Percentiles rank a stretch among this genome's conserved stretches.
These are phyloP conservation scores for Drosophila teissieri DNA, from an alignment of 1,140 invertebrate genomes.

Conservation along the genomic window DNA sequence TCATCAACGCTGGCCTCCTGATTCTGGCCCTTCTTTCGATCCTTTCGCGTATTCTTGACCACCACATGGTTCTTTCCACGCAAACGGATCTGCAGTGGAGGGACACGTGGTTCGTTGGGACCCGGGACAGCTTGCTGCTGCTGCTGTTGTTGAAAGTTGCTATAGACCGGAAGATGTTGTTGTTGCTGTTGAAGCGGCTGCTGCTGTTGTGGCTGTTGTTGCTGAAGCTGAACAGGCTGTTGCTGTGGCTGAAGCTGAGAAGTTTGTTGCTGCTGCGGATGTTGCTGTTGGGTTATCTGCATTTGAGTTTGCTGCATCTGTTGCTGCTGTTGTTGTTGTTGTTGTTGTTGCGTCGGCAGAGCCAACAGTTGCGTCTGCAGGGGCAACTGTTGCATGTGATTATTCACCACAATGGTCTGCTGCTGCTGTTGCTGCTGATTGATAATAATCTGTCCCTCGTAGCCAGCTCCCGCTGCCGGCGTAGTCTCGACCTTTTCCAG, in stretches of 20 bases:
- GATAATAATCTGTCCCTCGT: constrained; percentile 19
- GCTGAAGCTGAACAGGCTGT: constrained; percentile 20
- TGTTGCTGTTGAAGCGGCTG: constrained; percentile 24
- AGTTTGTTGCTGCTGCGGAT: constrained; percentile 17
- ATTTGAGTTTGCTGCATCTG: constrained; percentile 57
- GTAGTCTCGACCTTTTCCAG: constrained; percentile 92
- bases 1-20: constrained; percentile 36
- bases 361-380: constrained; percentile 56
- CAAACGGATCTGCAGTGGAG: constrained; percentile 94
- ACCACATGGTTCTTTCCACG: constrained; percentile 94
- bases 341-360: constrained; percentile 18
- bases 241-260: constrained; percentile 17
- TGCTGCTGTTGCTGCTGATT: constrained; percentile 54
- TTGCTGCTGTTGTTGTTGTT: constrained; percentile 28
- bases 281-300: constrained; percentile 51
- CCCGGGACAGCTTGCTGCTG: constrained; percentile 67
- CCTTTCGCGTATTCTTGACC: constrained; percentile 92
- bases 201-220: constrained; percentile 13
- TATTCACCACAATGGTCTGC: constrained; percentile 16
- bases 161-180: constrained; percentile 52
- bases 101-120: constrained; percentile 91
- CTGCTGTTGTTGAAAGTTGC: constrained; percentile 51
- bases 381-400: constrained; percentile 40
- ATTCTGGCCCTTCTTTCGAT: constrained; percentile 87
- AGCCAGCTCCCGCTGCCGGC: constrained; percentile 85